Base-by-base conservation (phyloP, 2,888 invertebrate species). In the Hypolimnas misippus region DNA sequence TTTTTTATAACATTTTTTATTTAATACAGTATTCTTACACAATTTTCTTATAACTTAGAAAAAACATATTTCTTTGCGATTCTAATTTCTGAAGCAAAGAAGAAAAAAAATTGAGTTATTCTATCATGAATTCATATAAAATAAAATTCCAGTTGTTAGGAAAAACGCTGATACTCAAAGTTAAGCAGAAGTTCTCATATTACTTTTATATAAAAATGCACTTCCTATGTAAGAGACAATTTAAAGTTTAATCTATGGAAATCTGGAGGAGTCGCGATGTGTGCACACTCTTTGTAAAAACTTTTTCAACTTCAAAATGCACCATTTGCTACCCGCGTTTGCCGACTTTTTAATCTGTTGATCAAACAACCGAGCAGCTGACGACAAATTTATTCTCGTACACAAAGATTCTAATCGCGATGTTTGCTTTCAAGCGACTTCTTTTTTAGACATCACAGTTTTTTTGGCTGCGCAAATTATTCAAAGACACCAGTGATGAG, bases 301-400 rank as follows among this genome's bases (percentile, higher is more conserved):
- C 76, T 76, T 71, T 75, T 76, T 73, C 65, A 75, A 78, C 76
- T 81, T 79, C 77, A 78, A 82, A 81, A 82, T 82, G 79, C 81
- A 78, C 80, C 83, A 82, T 83, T 85, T 81, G 80, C 81, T 77
- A 70, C 72, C 68, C 72, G 71, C 77, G 75, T 75, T 78, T 76
- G 77, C 75, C 76, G 79, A 79, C 76, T 84, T 85, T 84, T 83
- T 87, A 87, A 88, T 89, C 88, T 87, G 78, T 80, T 81, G 86
- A 88, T 89, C 88, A 88, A 88, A 89, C 84, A 85, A 78, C 70
- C 76, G 76, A 73, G 70, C 76, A 78, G 78, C 79, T 79, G 86
- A 81, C 82, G 86, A 86, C 85, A 87, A 87, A 86, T 87, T 87
- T 87, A 88, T 87, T 87, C 85, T 79, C 79, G 84, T 82, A 83